phyloP scores from a whole-genome alignment of 1,140 invertebrate genomes.

The Archivesica marissinica region DNA sequence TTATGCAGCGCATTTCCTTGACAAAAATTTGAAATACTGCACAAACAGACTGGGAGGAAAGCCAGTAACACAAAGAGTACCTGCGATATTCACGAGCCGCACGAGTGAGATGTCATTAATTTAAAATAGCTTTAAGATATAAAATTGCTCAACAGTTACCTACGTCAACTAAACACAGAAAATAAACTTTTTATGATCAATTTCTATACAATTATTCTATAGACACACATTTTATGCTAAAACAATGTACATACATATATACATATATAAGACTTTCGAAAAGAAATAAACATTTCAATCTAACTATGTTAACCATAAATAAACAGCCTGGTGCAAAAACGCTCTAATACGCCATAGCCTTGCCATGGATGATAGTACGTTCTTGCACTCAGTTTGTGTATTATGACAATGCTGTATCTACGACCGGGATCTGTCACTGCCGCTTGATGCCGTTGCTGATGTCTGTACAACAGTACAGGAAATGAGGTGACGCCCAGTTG shows the following conservation, averaged over 20 bases:
- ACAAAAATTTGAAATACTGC: too few relatives aligned
- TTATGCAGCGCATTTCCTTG: too few relatives aligned
- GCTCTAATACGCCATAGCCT: too few relatives aligned
- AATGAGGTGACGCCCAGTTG: slow-evolving; percentile 4
- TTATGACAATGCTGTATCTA: slow-evolving; percentile 15
- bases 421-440: not conserved
- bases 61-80: too few relatives aligned
- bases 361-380: too few relatives aligned
- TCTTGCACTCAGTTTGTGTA: not conserved
- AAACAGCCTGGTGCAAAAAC: too few relatives aligned
- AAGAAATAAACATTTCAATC: too few relatives aligned
- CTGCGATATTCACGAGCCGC: too few relatives aligned
- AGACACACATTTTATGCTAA: slow-evolving; percentile 5
- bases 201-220: not conserved
- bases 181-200: slow-evolving; percentile 1
- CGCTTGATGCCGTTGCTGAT: not conserved
- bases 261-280: not conserved
- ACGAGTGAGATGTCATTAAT: not conserved
- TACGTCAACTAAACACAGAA: not conserved
- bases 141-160: not conserved
- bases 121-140: not conserved
- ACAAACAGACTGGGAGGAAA: too few relatives aligned
- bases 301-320: too few relatives aligned
- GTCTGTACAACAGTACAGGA: not conserved
- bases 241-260: too few relatives aligned